Evolutionary conservation across 2,797 vertebrate genomes (phyloP), one percentile per base, ranked within the genome.

Genomic region (Serranus cabrilla): DNA sequence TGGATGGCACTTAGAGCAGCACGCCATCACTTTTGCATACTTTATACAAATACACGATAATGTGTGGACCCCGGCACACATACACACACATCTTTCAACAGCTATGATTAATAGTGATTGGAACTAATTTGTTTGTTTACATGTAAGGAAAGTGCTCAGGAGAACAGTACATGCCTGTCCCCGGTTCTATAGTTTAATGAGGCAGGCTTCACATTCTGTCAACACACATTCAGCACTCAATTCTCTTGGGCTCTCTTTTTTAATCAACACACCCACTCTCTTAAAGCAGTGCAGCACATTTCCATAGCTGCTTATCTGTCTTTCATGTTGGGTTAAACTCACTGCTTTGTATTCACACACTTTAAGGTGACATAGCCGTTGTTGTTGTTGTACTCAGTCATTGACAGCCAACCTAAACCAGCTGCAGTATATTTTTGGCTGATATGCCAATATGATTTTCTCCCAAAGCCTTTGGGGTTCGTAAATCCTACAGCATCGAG

Each of bases 231-330:
- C 82, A 76, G 43, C 74, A 60, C 63, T 80, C 59, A 52, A 67
- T 69, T 80, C 73, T 86, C 78, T 16, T 42, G 76, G 80, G 76
- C 39, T 67, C 45, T 75, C 40, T 66, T 73, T 80, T 82, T 71
- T 88, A 79, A 84, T 86, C 80, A 86, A 73, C 74, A 84, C 81
- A 65, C 80, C 88, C 88, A 91, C 89, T 90, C 85, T 63, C 51
- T 72, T 74, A 72, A 43, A 75, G 75, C 76, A 71, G 20, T 69
- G 64, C 67, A 64, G 39, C 58, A 51, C 70, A 74, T 81, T 78
- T 66, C 78, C 65, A 58, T 71, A 70, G 72, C 76, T 58, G 55
- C 54, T 71, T 70, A 62, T 77, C 37, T 39, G 52, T 55, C 68
- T 74, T 72, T 61, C 37, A 64, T 63, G 62, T 65, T 50, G 67